Conservation (phyloP, 1,140 invertebrate species). For the Bombyx mori region DNA sequence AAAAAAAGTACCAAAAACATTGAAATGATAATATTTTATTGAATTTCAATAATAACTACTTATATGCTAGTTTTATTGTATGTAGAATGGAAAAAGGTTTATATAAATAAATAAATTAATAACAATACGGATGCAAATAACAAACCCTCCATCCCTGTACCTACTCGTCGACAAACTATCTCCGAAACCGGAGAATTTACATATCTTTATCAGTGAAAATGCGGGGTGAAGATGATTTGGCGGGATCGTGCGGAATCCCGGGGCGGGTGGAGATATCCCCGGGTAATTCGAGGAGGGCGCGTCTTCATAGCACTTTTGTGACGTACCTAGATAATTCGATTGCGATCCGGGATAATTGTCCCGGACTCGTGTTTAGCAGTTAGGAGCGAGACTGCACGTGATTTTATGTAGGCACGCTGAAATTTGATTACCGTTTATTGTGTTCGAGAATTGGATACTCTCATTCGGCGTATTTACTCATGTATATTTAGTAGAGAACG, state of each 20-base stretch:
- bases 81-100: no score
- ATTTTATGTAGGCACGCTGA: no score
- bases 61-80: no score
- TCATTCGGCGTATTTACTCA: no score
- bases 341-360: constrained; percentile 44
- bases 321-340: constrained; percentile 58
- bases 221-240: constrained; percentile 61
- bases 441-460: no score
- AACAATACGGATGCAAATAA: no score
- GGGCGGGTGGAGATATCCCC: constrained; percentile 13
- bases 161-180: constrained; percentile 29
- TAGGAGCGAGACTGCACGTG: background rate
- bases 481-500: no score
- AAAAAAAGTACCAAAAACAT: no score
- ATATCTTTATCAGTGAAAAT: constrained; percentile 59
- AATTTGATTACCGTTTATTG: no score
- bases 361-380: constrained; percentile 1
- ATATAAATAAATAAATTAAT: no score
- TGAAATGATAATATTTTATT: no score
- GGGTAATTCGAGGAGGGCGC: constrained; percentile 55
- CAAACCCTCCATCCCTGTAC: constrained; percentile 4
- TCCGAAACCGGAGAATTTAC: constrained; percentile 40
- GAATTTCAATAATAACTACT: no score
- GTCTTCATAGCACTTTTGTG: constrained; percentile 55
- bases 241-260: constrained; percentile 32